These are phyloP conservation scores for Lepus europaeus DNA, from an alignment of 2,113 vertebrate genomes.

Conservation along the genomic window DNA sequence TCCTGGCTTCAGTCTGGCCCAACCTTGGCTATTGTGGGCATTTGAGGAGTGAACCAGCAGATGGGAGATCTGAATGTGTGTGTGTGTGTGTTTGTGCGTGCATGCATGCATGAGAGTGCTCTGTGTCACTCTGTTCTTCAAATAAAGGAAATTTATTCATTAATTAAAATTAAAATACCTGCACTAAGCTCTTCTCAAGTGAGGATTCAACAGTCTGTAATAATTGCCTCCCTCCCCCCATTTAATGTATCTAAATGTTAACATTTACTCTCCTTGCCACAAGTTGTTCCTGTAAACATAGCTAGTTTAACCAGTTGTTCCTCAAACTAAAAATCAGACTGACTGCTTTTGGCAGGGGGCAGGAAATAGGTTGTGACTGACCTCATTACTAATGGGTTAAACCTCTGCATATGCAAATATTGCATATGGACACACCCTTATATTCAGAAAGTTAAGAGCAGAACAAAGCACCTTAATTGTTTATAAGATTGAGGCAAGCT, in stretches of 20 bases:
- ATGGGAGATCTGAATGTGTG: no score
- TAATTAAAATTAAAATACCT: neutral
- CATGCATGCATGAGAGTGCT: no score
- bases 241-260: constrained; percentile 18
- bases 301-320: constrained; percentile 22
- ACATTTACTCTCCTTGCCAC: neutral
- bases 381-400: neutral
- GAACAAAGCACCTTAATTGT: neutral
- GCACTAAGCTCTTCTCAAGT: neutral
- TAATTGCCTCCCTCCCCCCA: neutral
- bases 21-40: no score
- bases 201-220: constrained; percentile 24
- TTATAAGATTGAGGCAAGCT: neutral
- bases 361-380: constrained; percentile 30
- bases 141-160: no score
- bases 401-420: neutral
- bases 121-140: no score
- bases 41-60: no score
- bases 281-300: neutral
- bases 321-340: neutral
- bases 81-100: no score
- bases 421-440: neutral
- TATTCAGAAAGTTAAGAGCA: neutral
- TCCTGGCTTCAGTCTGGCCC: no score
- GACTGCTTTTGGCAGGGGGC: neutral